Percentiles rank a stretch among this genome's conserved stretches.
Conservation (phyloP, 2,113 vertebrate species). For the Orthonyx spaldingii region DNA sequence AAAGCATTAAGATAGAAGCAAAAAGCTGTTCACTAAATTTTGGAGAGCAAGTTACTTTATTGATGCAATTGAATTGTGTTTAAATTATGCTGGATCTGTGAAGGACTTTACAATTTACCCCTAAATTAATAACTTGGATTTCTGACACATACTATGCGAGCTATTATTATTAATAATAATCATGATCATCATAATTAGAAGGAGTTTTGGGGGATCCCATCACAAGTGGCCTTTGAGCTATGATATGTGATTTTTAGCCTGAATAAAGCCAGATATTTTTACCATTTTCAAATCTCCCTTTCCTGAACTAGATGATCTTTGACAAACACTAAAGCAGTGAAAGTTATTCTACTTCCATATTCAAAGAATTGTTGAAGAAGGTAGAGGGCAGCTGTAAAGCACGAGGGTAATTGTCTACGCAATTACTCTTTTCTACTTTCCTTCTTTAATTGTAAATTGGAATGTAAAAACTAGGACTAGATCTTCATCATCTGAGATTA, state of each 20-base stretch:
- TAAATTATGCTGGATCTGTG: neutral
- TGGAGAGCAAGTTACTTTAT: slow-evolving; percentile 32
- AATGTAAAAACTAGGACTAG: neutral
- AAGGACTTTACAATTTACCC: neutral
- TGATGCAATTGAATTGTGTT: slow-evolving; percentile 51
- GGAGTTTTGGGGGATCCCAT: neutral
- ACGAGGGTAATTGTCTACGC: neutral
- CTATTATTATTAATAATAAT: neutral
- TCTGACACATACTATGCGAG: neutral
- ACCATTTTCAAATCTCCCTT: neutral
- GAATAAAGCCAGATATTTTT: neutral
- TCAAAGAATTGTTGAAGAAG: neutral
- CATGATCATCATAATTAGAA: neutral
- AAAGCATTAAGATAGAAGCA: slow-evolving; percentile 46
- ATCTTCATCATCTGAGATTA: neutral
- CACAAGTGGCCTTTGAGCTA: neutral
- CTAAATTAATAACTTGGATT: neutral
- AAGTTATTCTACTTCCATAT: neutral
- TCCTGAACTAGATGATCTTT: neutral
- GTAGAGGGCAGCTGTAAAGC: neutral
- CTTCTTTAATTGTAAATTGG: neutral
- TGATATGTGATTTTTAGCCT: neutral
- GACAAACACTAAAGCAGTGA: neutral
- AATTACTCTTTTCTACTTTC: neutral
- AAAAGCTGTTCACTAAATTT: slow-evolving; percentile 36